A percentile compares a stretch with the other conserved stretches of the same genome.
Conservation (phyloP, 2,888 invertebrate genomes). For the Thecocarcelia acutangulata region DNA sequence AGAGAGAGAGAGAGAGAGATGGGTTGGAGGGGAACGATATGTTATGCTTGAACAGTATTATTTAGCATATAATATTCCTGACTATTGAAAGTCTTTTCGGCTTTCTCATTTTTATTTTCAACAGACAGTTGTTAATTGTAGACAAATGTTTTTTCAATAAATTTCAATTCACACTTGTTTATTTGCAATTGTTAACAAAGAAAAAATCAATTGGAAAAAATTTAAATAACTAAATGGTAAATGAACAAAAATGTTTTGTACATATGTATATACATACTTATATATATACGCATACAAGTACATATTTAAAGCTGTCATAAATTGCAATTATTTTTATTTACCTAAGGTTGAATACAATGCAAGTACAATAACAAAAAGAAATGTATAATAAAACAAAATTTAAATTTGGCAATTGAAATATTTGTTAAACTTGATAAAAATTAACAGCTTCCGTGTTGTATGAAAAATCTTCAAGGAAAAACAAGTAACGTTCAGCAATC, state of each 20-base stretch:
- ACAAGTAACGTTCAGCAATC: no score
- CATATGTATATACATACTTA: no score
- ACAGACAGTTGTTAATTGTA: conserved; percentile 46
- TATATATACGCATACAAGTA: no score
- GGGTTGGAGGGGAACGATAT: background rate
- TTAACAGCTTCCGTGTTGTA: conserved; percentile 11
- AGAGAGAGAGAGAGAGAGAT: background rate
- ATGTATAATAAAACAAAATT: background rate
- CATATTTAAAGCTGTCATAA: conserved; percentile 6
- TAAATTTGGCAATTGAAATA: conserved; percentile 10
- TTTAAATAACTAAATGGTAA: conserved; percentile 39
- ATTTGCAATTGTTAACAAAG: conserved; percentile 18
- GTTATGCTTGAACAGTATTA: background rate
- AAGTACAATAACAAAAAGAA: background rate
- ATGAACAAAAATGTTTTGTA: background rate
- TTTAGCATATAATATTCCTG: background rate
- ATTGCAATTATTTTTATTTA: background rate
- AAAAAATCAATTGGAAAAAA: conserved; percentile 30
- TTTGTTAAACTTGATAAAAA: background rate
- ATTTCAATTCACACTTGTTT: conserved; percentile 64
- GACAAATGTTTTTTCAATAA: conserved; percentile 60
- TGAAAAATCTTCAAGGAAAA: background rate
- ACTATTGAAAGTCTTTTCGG: background rate
- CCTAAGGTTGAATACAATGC: background rate
- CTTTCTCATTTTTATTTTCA: background rate